phyloP scores from a whole-genome alignment of 2,113 vertebrate genomes.

The Plectropomus leopardus region DNA sequence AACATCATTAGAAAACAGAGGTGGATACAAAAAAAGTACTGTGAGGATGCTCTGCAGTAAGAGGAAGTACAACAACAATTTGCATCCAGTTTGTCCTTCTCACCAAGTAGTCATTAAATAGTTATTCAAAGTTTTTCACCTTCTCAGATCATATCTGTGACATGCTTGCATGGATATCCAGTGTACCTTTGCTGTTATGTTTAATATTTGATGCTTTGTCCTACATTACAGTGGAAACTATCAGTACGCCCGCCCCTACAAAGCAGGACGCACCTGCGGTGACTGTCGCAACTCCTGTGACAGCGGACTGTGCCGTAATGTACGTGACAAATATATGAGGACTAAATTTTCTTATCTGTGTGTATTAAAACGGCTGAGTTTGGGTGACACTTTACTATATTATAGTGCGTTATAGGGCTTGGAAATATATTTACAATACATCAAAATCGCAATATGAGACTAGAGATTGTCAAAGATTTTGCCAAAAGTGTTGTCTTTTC shows the following conservation, averaged over 20 bases:
- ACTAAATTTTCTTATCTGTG: neutral
- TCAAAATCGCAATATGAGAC: no score
- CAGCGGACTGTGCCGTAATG: conserved; percentile 75
- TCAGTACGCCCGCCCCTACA: conserved; percentile 58
- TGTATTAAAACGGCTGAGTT: neutral
- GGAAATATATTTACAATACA: no score
- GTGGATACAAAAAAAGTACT: neutral
- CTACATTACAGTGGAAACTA: conserved; percentile 74
- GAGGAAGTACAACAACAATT: conserved; percentile 4
- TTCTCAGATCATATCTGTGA: neutral
- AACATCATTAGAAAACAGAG: neutral
- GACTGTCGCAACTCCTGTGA: conserved; percentile 70
- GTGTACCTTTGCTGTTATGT: neutral
- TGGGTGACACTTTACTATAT: neutral
- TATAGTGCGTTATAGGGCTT: no score
- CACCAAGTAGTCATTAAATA: neutral
- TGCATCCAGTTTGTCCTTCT: neutral
- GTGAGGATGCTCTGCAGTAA: neutral
- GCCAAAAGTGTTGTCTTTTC: no score
- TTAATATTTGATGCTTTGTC: conserved; percentile 49
- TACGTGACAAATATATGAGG: conserved; percentile 23
- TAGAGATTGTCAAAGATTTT: no score
- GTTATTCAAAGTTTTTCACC: neutral
- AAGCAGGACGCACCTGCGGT: conserved; percentile 56
- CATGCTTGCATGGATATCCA: conserved; percentile 10